Percentiles rank a stretch among this genome's conserved stretches.
Evolutionary conservation across 2,797 vertebrate genomes (phyloP).

Genomic region (Xerus rutilus): DNA sequence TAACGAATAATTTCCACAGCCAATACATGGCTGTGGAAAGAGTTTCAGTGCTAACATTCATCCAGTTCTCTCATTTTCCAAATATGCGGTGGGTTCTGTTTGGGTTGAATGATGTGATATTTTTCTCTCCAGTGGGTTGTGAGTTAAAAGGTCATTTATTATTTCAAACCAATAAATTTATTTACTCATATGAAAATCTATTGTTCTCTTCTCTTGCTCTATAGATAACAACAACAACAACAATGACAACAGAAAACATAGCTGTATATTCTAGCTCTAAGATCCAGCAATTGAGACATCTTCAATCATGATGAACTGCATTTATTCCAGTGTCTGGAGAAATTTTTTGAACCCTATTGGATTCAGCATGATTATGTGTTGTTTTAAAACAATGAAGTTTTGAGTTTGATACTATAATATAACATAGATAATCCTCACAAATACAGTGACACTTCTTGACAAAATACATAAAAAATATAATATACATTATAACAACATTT

Average conservation of each 20-base stretch:
- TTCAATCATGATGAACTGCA: fast-evolving
- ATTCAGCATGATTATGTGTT: not conserved
- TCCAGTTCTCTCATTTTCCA: not conserved
- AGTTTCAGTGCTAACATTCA: not conserved
- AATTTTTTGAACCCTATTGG: not conserved
- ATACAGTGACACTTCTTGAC: not conserved
- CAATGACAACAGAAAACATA: not conserved
- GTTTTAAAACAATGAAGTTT: not conserved
- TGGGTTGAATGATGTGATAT: not conserved
- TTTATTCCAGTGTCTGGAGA: not conserved
- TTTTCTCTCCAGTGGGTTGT: not conserved
- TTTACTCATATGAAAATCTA: not conserved
- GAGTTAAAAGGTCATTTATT: not conserved
- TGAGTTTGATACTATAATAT: not conserved
- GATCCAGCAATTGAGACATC: not conserved
- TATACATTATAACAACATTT: not conserved
- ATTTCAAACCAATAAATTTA: not conserved
- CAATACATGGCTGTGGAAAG: not conserved
- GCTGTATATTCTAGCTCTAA: not conserved
- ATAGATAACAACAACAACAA: not conserved
- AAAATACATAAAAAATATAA: not conserved
- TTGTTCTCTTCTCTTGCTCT: not conserved
- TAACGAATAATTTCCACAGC: not conserved
- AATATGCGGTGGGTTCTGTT: not conserved
- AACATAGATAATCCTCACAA: not conserved